Conservation (phyloP, 2,888 invertebrate genomes). For the Chrysolina oricalcia region DNA sequence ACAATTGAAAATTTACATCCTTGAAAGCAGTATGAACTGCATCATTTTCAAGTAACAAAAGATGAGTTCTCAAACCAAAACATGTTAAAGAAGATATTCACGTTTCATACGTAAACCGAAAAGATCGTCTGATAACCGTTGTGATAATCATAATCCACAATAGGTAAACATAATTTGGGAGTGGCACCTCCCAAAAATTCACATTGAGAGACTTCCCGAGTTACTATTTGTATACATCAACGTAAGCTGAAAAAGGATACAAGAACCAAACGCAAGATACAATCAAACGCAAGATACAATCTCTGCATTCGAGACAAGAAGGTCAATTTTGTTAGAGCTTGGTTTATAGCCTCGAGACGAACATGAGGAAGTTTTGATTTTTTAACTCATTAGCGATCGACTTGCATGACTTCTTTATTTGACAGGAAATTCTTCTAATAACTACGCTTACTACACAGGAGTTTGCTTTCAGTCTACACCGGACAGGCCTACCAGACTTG, state of each 20-base stretch:
- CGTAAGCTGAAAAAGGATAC: constrained; percentile 9
- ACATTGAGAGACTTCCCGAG: neutral
- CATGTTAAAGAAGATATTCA: neutral
- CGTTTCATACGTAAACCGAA: neutral
- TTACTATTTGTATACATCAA: neutral
- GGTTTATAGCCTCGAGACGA: constrained; percentile 38
- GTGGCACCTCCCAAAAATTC: neutral
- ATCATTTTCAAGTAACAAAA: neutral
- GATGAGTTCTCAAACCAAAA: neutral
- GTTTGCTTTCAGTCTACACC: constrained; percentile 35
- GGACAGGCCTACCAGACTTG: constrained; percentile 35
- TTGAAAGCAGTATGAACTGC: too few species aligned
- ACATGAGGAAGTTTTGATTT: constrained; percentile 52
- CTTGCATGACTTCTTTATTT: constrained; percentile 54
- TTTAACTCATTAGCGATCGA: constrained; percentile 53
- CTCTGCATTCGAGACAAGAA: constrained; percentile 31
- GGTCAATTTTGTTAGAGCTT: constrained; percentile 40
- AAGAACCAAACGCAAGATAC: constrained; percentile 20
- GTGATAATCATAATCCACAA: neutral
- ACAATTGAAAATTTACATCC: too few species aligned
- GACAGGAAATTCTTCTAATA: constrained; percentile 53
- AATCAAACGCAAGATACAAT: constrained; percentile 28
- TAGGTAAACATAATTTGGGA: neutral
- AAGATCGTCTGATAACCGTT: neutral
- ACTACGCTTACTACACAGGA: constrained; percentile 13